Evolutionary conservation across 1,140 invertebrate species (phyloP).

Genomic region (Sycobia sp.): DNA sequence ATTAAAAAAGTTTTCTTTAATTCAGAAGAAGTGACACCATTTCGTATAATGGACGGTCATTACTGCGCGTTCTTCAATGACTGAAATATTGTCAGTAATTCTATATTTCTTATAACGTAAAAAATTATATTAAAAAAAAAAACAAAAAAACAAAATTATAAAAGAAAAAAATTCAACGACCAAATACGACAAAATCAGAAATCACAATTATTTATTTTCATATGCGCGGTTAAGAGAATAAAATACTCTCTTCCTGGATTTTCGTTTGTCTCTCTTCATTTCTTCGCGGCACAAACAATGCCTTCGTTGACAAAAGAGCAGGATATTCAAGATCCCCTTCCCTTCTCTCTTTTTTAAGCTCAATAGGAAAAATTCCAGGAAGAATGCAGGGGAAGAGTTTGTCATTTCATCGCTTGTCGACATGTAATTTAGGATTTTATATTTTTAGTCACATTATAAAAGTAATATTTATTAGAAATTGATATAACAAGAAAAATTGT

Average conservation of each 20-base stretch:
- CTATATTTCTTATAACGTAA: no score
- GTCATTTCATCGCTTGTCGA: background rate
- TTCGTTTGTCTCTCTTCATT: slow-evolving; percentile 14
- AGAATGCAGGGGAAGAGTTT: slow-evolving; percentile 2
- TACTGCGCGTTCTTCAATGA: no score
- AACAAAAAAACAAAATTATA: no score
- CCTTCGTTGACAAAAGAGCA: slow-evolving; percentile 8
- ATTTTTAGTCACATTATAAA: background rate
- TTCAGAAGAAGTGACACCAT: no score
- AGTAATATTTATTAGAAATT: background rate
- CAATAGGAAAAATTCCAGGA: background rate
- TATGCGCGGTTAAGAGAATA: slow-evolving; percentile 22
- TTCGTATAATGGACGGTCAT: no score
- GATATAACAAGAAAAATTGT: no score
- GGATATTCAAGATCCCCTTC: slow-evolving; percentile 24
- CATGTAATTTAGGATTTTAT: background rate
- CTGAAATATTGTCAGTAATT: no score
- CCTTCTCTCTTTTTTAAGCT: background rate
- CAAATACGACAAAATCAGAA: slow-evolving; percentile 3
- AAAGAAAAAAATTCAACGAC: background rate
- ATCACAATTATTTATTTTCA: slow-evolving; percentile 20
- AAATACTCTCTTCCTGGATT: slow-evolving; percentile 9
- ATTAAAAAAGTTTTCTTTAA: no score
- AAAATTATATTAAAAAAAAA: no score
- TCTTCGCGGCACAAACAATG: slow-evolving; percentile 15